These are phyloP conservation scores for Scarus forsteni DNA, from an alignment of 2,797 vertebrate species.

Conservation along the genomic window DNA sequence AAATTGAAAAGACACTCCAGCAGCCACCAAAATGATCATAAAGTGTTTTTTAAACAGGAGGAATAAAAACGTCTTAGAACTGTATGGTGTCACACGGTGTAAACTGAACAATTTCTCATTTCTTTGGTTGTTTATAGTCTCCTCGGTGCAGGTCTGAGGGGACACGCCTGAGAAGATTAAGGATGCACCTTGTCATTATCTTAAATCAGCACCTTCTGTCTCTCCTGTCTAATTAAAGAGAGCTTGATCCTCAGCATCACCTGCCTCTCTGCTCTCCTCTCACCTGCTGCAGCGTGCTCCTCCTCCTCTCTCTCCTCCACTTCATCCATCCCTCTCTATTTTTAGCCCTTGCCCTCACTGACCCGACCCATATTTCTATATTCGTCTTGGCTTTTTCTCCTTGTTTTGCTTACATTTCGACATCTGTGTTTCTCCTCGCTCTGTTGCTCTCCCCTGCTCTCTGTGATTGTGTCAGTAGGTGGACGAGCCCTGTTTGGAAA, in stretches of 20 bases:
- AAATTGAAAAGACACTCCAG: too few relatives aligned
- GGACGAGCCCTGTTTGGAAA: conserved; percentile 71
- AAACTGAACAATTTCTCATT: not conserved
- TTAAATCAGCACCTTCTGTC: conserved; percentile 62
- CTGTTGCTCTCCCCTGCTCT: conserved; percentile 19
- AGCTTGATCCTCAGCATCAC: conserved; percentile 54
- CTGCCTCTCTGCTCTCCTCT: conserved; percentile 54
- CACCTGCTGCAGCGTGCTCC: conserved; percentile 39
- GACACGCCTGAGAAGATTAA: conserved; percentile 50
- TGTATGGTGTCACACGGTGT: too few relatives aligned
- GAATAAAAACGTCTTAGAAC: too few relatives aligned
- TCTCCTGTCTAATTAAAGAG: conserved; percentile 68
- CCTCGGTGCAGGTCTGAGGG: conserved; percentile 18
- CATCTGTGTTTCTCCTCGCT: conserved; percentile 19
- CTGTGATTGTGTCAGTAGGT: conserved; percentile 61
- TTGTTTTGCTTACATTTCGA: conserved; percentile 60
- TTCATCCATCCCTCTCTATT: conserved; percentile 43
- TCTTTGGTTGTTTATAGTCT: conserved; percentile 29
- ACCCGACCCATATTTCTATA: conserved; percentile 39
- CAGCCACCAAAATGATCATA: too few relatives aligned
- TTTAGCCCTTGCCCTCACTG: conserved; percentile 27
- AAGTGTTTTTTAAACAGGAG: too few relatives aligned
- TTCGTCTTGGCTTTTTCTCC: conserved; percentile 29
- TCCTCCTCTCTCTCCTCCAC: conserved; percentile 30
- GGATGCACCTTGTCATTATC: conserved; percentile 68